Evolutionary conservation across 1,140 invertebrate species (phyloP), one percentile per base, ranked within the genome.

Genomic region (Hermetia illucens): DNA sequence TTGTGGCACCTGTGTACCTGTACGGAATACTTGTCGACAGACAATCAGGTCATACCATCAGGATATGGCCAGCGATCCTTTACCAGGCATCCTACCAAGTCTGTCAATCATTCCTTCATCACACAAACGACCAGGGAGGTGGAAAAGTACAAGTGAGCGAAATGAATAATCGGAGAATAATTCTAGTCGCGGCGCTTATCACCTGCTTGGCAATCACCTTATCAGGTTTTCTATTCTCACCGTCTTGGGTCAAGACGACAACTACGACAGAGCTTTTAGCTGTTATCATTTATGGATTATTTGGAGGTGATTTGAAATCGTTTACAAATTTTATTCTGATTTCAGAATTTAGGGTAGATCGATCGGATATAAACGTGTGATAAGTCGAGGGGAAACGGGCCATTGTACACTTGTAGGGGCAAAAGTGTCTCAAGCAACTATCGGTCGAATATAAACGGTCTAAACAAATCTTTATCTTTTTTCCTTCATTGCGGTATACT

Each of bases 11-110:
- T 3, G 55, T 55, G 5, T 58, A 58, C 34, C 29, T 58, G 21
- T 58, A 58, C 20, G 55, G 55, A 31, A 58, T 58, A 29, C 41
- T 58, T 19, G 55, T 58, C 25, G 55, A 58, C 17, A 58, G 56
- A 3, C 53, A 58, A 38, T 55, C 56, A 43, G 55, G 58, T 41
- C 41, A 56, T 19, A 55, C 58, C 31, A 33, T 58, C 9, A 45
- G 55, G 29, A 58, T 58, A 12, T 58, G 55, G 55, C 55, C 55
- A 1, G 55, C 55, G 0, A 58, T 58, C 3, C 52, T 58, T 27
- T 58, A 58, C 39, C 55, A 58, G 39, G 55, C 55, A 10, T 54
- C 53, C 2, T 53, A 52, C 1, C 53, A 58, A 34, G 34, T 58
- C 12, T 58, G 55, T 15, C 55, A 55, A 32, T 56, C 55, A 18